Evolutionary conservation across 1,140 invertebrate species (phyloP).

Genomic region (Tetramorium parvispinum): DNA sequence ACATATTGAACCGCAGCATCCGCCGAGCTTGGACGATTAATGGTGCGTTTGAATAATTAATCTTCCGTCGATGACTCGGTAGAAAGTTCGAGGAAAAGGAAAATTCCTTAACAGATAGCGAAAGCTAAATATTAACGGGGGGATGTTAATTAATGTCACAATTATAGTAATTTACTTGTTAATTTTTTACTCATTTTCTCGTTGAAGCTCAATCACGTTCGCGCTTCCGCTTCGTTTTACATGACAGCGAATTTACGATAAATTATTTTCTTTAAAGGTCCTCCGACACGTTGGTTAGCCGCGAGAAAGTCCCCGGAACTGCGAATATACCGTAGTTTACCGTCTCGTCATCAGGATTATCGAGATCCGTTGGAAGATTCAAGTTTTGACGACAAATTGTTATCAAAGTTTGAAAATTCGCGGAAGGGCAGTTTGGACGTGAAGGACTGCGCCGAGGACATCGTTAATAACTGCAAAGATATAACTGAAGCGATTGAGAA

Average conservation of each 20-base stretch:
- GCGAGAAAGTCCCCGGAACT: constrained; percentile 86
- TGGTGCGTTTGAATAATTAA: constrained; percentile 81
- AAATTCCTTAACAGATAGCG: background rate
- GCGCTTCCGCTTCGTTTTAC: background rate
- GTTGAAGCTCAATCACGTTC: background rate
- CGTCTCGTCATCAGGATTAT: constrained; percentile 81
- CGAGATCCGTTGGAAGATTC: constrained; percentile 32
- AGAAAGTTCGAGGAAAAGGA: constrained; percentile 13
- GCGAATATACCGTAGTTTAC: constrained; percentile 87
- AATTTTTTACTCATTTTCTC: background rate
- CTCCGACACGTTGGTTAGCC: constrained; percentile 86
- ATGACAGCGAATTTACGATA: background rate
- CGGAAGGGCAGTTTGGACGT: background rate
- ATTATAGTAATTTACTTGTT: background rate
- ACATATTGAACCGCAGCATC: constrained; percentile 89
- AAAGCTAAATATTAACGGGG: constrained; percentile 12
- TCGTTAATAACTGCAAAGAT: constrained; percentile 18
- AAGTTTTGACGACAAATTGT: background rate
- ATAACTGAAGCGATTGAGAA: constrained; percentile 9
- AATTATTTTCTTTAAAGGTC: constrained; percentile 79
- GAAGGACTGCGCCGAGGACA: constrained; percentile 12
- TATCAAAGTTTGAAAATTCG: constrained; percentile 5
- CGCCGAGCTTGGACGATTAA: constrained; percentile 90
- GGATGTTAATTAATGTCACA: constrained; percentile 10
- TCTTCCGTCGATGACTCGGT: constrained; percentile 3